A percentile compares a stretch with the other conserved stretches of the same genome.
Conservation (phyloP, 1,140 invertebrate genomes). For the Ostrea edulis region DNA sequence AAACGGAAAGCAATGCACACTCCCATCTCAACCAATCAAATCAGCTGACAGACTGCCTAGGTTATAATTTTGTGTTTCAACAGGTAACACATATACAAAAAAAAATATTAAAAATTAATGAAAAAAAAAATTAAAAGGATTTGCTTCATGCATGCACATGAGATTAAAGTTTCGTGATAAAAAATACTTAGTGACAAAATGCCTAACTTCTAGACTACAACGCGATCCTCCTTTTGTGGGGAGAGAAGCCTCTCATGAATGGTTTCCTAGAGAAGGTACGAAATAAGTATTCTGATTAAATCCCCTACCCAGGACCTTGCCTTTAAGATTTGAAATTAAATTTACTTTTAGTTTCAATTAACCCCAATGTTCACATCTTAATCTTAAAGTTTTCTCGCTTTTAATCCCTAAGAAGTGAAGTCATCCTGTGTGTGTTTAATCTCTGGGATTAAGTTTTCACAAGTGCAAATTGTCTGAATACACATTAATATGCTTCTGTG, state of each 20-base stretch:
- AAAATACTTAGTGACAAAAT: conserved; percentile 20
- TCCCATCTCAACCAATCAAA: conserved; percentile 6
- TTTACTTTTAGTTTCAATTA: conserved; percentile 40
- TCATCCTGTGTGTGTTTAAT: conserved; percentile 13
- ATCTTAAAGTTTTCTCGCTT: conserved; percentile 32
- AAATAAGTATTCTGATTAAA: conserved; percentile 24
- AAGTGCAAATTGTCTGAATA: conserved; percentile 11
- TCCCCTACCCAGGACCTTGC: not conserved
- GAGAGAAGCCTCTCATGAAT: not conserved
- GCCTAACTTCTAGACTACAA: not conserved
- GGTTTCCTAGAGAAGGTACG: conserved; percentile 21
- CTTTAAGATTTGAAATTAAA: conserved; percentile 38
- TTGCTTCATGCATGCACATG: conserved; percentile 7
- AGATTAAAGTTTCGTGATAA: not conserved
- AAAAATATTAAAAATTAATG: not conserved
- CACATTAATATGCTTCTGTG: conserved; percentile 37
- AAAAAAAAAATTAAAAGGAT: not conserved
- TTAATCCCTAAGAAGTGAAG: conserved; percentile 28
- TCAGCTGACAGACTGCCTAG: not conserved
- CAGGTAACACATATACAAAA: not conserved
- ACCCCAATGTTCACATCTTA: conserved; percentile 32
- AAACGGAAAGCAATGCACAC: conserved; percentile 15
- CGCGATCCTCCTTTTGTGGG: not conserved
- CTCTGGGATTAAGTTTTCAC: conserved; percentile 18
- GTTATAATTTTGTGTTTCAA: conserved; percentile 20